phyloP scores from a whole-genome alignment of 92 coral and sea anemone species.

The Virgularia gustaviana region DNA sequence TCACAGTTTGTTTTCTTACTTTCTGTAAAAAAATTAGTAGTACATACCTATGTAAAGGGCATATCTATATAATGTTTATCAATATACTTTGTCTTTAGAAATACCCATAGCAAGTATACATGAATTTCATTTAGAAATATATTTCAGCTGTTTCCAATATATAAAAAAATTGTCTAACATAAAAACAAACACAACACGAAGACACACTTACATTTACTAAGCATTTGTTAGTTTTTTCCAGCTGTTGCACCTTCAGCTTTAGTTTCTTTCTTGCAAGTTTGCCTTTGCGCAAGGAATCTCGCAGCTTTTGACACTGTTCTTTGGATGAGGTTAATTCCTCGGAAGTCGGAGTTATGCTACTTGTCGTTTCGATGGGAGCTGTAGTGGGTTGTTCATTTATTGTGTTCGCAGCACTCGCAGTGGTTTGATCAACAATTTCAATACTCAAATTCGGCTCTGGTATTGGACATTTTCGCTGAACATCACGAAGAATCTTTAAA shows the following conservation, averaged over 20 bases:
- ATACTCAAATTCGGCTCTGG: neutral
- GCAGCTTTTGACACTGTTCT: neutral
- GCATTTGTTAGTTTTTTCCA: conserved; percentile 24
- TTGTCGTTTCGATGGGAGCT: conserved; percentile 8
- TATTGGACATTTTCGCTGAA: neutral
- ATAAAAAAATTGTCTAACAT: neutral
- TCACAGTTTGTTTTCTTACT: conserved; percentile 21
- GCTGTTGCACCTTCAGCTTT: conserved; percentile 25
- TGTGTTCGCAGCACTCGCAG: neutral
- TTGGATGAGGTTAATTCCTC: neutral
- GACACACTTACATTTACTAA: conserved; percentile 26
- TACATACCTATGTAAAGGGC: neutral
- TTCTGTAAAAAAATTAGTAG: neutral
- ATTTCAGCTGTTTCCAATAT: neutral
- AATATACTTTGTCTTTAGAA: neutral
- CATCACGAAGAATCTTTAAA: conserved; percentile 12
- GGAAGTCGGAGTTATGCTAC: conserved; percentile 18
- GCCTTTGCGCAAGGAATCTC: conserved; percentile 17
- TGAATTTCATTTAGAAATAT: conserved; percentile 9
- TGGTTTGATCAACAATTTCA: conserved; percentile 21
- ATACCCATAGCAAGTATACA: conserved; percentile 4
- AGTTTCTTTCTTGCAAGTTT: conserved; percentile 8
- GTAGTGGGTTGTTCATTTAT: neutral
- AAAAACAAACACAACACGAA: neutral
- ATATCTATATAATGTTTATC: neutral